Conservation (phyloP, 1,140 invertebrate genomes). For the Brachionus rotundiformis region DNA sequence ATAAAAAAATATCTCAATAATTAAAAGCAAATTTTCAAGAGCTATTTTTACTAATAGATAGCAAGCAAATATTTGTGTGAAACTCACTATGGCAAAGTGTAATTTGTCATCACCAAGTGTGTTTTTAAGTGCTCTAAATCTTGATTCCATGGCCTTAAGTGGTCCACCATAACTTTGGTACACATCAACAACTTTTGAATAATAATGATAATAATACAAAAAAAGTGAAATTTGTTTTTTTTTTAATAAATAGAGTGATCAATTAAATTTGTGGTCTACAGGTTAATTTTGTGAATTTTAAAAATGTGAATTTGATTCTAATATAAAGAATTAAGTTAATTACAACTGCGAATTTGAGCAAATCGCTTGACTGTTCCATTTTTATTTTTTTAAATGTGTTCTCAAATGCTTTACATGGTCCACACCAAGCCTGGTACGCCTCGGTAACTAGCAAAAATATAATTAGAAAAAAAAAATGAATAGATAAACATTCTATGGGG, state of each 20-base stretch:
- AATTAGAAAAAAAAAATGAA: constrained; percentile 1
- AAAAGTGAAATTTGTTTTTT: background rate
- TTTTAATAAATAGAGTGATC: background rate
- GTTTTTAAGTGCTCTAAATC: constrained; percentile 41
- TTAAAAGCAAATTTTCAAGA: background rate
- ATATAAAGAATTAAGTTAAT: constrained; percentile 56
- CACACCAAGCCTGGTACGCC: constrained; percentile 88
- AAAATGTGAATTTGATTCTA: background rate
- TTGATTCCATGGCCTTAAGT: constrained; percentile 75
- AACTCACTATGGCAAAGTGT: constrained; percentile 47
- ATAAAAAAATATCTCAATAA: background rate
- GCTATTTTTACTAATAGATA: constrained; percentile 32
- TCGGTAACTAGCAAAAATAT: constrained; percentile 73
- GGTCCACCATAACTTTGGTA: constrained; percentile 90
- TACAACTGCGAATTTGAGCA: constrained; percentile 77
- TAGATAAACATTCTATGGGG: background rate
- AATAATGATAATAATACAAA: background rate
- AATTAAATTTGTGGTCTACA: background rate
- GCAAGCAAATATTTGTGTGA: background rate
- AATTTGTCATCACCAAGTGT: constrained; percentile 43
- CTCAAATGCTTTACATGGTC: constrained; percentile 81
- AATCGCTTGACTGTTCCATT: constrained; percentile 80
- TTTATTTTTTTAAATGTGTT: constrained; percentile 83
- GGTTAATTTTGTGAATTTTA: background rate
- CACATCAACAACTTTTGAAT: constrained; percentile 75